Evolutionary conservation across 2,797 vertebrate genomes (phyloP).

Genomic region (Intellagama lesueurii): DNA sequence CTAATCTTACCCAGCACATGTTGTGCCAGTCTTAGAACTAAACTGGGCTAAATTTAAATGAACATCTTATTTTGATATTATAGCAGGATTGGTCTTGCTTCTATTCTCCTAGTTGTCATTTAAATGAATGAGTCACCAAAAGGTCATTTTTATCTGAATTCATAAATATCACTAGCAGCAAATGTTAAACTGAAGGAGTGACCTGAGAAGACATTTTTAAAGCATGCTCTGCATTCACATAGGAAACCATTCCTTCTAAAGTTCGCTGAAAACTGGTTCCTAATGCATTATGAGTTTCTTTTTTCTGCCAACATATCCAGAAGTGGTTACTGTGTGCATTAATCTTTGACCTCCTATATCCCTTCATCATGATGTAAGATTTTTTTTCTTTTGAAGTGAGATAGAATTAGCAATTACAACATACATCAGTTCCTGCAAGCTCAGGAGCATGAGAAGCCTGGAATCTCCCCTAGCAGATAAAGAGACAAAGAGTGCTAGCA

Average conservation of each 20-base stretch:
- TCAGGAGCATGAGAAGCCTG: neutral
- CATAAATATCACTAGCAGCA: constrained; percentile 23
- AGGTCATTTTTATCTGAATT: constrained; percentile 44
- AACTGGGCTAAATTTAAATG: neutral
- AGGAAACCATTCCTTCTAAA: constrained; percentile 43
- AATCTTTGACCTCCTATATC: neutral
- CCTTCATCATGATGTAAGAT: neutral
- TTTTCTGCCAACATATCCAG: constrained; percentile 31
- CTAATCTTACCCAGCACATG: neutral
- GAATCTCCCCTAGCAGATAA: neutral
- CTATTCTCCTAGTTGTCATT: constrained; percentile 35
- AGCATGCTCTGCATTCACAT: constrained; percentile 31
- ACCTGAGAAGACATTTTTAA: constrained; percentile 32
- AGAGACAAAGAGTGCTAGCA: neutral
- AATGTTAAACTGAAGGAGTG: constrained; percentile 28
- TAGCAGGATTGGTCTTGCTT: neutral
- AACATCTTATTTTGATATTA: constrained; percentile 7
- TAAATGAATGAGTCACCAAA: constrained; percentile 35
- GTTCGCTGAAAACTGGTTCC: constrained; percentile 4
- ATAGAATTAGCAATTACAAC: neutral
- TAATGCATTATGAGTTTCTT: constrained; percentile 17
- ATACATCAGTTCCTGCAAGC: neutral
- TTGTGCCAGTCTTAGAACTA: neutral
- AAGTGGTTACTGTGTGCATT: constrained; percentile 22
- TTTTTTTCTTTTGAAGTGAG: constrained; percentile 4